Evolutionary conservation across 2,888 invertebrate species (phyloP).

Genomic region (Drosophila cognata): DNA sequence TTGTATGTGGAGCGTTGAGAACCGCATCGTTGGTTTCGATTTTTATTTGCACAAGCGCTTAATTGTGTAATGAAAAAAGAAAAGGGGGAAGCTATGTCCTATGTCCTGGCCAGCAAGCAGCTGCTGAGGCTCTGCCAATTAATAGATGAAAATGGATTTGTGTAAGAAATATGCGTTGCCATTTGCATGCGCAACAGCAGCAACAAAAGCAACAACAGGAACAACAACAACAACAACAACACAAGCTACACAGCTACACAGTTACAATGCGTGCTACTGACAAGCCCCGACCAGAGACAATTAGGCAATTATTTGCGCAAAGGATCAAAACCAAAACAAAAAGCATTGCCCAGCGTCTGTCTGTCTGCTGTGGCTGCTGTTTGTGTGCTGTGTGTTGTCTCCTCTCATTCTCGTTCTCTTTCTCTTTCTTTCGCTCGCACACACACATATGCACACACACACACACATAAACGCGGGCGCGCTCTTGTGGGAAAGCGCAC

Average conservation of each 20-base stretch:
- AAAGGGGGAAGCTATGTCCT: slow-evolving; percentile 35
- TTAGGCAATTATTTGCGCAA: slow-evolving; percentile 82
- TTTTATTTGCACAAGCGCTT: slow-evolving; percentile 78
- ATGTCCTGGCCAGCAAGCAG: slow-evolving; percentile 54
- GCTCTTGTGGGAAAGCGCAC: slow-evolving; percentile 53
- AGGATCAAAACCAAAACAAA: slow-evolving; percentile 81
- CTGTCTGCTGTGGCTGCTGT: slow-evolving; percentile 23
- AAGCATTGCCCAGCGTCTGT: slow-evolving; percentile 56
- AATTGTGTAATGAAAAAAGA: slow-evolving; percentile 58
- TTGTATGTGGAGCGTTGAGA: slow-evolving; percentile 31
- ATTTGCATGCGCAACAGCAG: slow-evolving; percentile 64
- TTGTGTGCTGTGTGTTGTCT: slow-evolving; percentile 11
- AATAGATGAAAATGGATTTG: slow-evolving; percentile 80
- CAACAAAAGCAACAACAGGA: slow-evolving; percentile 18
- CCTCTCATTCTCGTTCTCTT: slow-evolving; percentile 4
- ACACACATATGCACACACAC: not conserved
- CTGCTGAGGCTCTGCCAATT: slow-evolving; percentile 71
- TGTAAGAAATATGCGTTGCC: slow-evolving; percentile 74
- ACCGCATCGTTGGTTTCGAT: slow-evolving; percentile 43
- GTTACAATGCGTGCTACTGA: slow-evolving; percentile 56
- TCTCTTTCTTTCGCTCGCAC: not conserved
- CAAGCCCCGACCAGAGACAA: slow-evolving; percentile 75
- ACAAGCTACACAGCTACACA: slow-evolving; percentile 22
- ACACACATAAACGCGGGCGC: not conserved
- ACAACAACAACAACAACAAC: slow-evolving; percentile 12